Base-by-base conservation (phyloP, 2,888 invertebrate species). In the Melieria omissa region DNA sequence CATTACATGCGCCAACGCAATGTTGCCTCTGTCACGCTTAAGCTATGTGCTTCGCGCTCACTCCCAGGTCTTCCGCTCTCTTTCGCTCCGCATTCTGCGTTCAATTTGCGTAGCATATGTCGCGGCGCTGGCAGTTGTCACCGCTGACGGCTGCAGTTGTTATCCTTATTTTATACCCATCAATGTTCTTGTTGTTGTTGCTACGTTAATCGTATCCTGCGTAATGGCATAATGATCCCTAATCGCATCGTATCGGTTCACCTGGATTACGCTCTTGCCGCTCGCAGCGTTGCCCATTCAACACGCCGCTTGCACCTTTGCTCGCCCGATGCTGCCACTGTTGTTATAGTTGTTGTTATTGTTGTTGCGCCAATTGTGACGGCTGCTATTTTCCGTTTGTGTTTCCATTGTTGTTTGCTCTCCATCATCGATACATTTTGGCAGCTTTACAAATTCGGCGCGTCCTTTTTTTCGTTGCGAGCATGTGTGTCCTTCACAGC, bases 201-300 rank as follows among this genome's bases (percentile, higher is more conserved):
- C 12, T 9, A 46, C 46, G 67, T 81, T 82, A 83, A 82, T 83
- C 82, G 82, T 79, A 79, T 82, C 79, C 81, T 80, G 52, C 83
- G 83, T 82, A 83, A 82, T 83, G 79, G 81, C 79, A 70, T 83
- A 82, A 83, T 83, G 83, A 83, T 83, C 83, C 82, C 81, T 82
- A 82, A 82, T 83, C 82, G 82, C 81, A 81, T 83, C 81, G 52
- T 58, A 58, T 54, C 65, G 76, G 81, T 82, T 75, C 75, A 75
- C 74, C 75, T 75, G 74, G 74, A 74, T 71, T 75, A 65, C 68
- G 67, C 45, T 46, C 52, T 58, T 5, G 14, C 12, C 44, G 42
- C 66, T 8, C 8, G 4, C n/a, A 7, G 44, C 14, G 55, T 65
- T 41, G 1, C 60, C 54, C 60, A 52, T 47, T 47, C 68, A 29